Base-by-base conservation (phyloP, 2,113 vertebrate genomes). In the Rhinichthys klamathensis region DNA sequence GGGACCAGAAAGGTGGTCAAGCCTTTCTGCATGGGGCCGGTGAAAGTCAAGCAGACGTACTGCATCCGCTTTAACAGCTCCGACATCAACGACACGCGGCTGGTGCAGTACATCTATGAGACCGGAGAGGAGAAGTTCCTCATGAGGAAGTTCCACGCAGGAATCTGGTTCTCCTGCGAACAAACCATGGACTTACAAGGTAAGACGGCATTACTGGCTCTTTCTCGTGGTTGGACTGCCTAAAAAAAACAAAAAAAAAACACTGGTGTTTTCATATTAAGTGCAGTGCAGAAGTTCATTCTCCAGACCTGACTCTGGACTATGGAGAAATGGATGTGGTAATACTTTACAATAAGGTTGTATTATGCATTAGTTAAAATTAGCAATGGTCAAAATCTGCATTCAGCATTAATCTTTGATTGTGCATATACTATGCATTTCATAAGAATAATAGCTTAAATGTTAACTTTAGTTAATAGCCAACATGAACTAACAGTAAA, bases 101-200 rank as follows among this genome's bases (percentile, higher is more conserved):
- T 92, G 3, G 96, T 97, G 58, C 96, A 96, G 89, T 97, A 97
- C 87, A 95, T 97, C 6, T 97, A 97, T 90, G 97, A 98, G 92
- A 96, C 91, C 0, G 97, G 97, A 0, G 96, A 97, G 0, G 96
- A 98, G 91, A 98, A 96, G 89, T 97, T 96, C 0, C 78, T 96
- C 3, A 89, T 96, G 85, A 91, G 86, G 3, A 94, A 91, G 90
- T 97, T 98, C 84, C 97, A 98, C 7, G 94, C 94, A 0, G 97
- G 97, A 0, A 97, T 99, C 79, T 98, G 97, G 92, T 95, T 95
- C 76, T 97, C 96, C 56, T 98, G 97, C 0, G 96, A 97, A 86
- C 95, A 98, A 88, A 91, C 91, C 4, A 85, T 94, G 0, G 91
- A 92, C 60, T 93, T 95, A 44, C 86, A 94, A 38, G 97, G 98